Evolutionary conservation across 1,140 invertebrate species (phyloP), one percentile per base, ranked within the genome.

Genomic region (Muscidifurax raptorellus): DNA sequence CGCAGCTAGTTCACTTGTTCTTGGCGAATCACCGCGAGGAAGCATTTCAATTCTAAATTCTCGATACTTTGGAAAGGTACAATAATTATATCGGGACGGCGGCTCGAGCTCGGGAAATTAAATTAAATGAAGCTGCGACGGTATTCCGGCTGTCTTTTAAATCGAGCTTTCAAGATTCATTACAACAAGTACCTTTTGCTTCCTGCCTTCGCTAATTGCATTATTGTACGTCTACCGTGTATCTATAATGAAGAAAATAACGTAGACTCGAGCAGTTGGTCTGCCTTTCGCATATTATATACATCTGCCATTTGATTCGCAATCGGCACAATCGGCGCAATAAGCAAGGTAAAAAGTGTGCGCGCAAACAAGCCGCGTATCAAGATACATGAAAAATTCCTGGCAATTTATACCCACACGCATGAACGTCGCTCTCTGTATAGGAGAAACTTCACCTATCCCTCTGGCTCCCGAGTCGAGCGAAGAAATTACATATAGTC

Each of bases 401-500:
- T 27, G 7, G 27, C 52, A 81, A 44, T 76, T 85, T 32, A 64
- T 52, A 71, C 76, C 52, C 13, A 69, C 7, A 75, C 2, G 12
- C 27, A 30, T 0, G 36, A 83, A 59, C 40, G 15, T 52, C 12
- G 12, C 25, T 15, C 10, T 9, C 44, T 12, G 7, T 13, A 7
- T 47, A 2, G 13, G 13, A 9, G 52, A 47, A 69, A 52, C 59
- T 76, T 69, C 74, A 77, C 69, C 47, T 76, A 13, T 28, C 44
- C 2, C 59, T 64, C 64, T n/a, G 10, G 0, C 64, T n/a, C 27
- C 9, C 47, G 32, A 81, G 28, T 80, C 44, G 72, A 82, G 67
- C 10, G 52, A 7, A 76, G 47, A 85, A 78, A 85, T 85, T 78
- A 78, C 40, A n/a, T 22, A 66, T 47, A 72, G 52, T 22, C 67